These are phyloP conservation scores for Sceloporus tristichus DNA, from an alignment of 2,113 vertebrate genomes.

Conservation along the genomic window DNA sequence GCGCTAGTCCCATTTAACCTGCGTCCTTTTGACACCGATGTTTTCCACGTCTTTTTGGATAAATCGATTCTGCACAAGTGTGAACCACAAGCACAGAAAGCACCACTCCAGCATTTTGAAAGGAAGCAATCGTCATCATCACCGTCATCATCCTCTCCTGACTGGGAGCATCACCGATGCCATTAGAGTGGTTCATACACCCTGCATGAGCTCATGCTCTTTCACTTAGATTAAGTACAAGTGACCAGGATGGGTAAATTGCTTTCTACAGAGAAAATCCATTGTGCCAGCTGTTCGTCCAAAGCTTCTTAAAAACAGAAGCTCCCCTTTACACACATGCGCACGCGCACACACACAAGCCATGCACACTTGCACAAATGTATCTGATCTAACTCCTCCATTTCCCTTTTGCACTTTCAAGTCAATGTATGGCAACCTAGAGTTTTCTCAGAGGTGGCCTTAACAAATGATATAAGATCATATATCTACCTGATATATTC, in stretches of 20 bases:
- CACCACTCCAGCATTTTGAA: neutral
- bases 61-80: too few relatives aligned
- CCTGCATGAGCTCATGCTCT: neutral
- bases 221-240: constrained; percentile 12
- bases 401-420: neutral
- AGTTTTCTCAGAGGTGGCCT: too few relatives aligned
- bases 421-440: too few relatives aligned
- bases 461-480: too few relatives aligned
- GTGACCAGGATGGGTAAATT: constrained; percentile 12
- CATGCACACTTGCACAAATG: neutral
- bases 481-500: too few relatives aligned
- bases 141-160: neutral
- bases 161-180: neutral
- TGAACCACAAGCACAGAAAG: too few relatives aligned
- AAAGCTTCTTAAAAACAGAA: constrained; percentile 63
- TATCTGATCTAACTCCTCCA: neutral
- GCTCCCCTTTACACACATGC: too few relatives aligned
- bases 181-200: rapidly evolving
- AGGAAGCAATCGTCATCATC: neutral
- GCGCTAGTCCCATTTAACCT: too few relatives aligned
- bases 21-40: too few relatives aligned
- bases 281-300: constrained; percentile 58
- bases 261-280: constrained; percentile 35
- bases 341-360: too few relatives aligned
- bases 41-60: too few relatives aligned